phyloP scores from a whole-genome alignment of 1,140 invertebrate species.

The Aphelenchoides avenae region DNA sequence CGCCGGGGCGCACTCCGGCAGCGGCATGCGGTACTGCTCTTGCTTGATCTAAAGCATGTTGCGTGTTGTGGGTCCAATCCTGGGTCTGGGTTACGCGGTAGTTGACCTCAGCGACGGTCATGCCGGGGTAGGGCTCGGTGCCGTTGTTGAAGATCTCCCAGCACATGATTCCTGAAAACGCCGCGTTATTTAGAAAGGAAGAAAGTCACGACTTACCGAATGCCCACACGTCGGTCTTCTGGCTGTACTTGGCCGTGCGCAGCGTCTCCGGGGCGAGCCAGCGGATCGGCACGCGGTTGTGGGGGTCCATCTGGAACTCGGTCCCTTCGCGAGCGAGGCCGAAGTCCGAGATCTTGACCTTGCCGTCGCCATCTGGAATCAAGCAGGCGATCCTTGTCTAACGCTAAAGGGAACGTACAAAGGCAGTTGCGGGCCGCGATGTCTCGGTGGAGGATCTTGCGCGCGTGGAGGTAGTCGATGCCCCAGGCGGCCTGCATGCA shows the following conservation, averaged over 20 bases:
- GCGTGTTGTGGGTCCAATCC: too few species aligned
- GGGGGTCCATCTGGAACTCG: conserved; percentile 19
- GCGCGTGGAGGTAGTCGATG: conserved; percentile 88
- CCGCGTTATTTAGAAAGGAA: too few species aligned
- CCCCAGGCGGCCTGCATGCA: conserved; percentile 62
- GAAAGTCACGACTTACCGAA: conserved; percentile 14
- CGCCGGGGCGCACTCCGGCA: conserved; percentile 20
- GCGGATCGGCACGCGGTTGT: conserved; percentile 28
- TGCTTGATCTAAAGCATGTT: conserved; percentile 8
- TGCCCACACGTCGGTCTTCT: conserved; percentile 38
- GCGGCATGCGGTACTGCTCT: conserved; percentile 21
- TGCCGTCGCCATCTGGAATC: conserved; percentile 12
- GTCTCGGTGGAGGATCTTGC: conserved; percentile 66
- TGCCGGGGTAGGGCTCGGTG: conserved; percentile 26
- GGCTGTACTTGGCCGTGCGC: conserved; percentile 12
- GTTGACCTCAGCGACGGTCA: conserved; percentile 23
- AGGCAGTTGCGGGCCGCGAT: conserved; percentile 72
- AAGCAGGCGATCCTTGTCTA: too few species aligned
- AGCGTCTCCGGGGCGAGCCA: conserved; percentile 44
- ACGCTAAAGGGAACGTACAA: too few species aligned
- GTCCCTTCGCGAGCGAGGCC: conserved; percentile 34
- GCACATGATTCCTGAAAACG: conserved; percentile 24
- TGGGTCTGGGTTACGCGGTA: too few species aligned
- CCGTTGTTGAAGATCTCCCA: conserved; percentile 41
- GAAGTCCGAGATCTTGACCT: conserved; percentile 44